phyloP scores from a whole-genome alignment of 2,888 invertebrate genomes.

The Lepeophtheirus nordmannii region DNA sequence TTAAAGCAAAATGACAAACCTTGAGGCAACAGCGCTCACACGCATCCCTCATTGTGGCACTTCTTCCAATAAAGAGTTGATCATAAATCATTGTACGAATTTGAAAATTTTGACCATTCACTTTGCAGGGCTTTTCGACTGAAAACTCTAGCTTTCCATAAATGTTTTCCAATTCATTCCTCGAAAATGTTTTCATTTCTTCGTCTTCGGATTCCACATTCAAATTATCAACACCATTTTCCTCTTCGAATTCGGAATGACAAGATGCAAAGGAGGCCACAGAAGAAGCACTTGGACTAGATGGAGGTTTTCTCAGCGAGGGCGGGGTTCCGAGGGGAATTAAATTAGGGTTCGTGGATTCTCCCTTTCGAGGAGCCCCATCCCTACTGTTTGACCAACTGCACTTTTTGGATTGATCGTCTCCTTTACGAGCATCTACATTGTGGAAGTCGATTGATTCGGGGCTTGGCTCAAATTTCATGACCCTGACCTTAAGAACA shows the following conservation, averaged over 20 bases:
- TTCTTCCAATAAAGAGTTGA: not conserved
- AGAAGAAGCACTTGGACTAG: not conserved
- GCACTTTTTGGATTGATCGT: no score
- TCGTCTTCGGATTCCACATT: not conserved
- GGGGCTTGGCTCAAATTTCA: no score
- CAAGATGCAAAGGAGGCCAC: conserved; percentile 6
- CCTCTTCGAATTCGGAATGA: not conserved
- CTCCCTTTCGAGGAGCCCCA: not conserved
- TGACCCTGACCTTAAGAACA: no score
- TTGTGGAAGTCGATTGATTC: no score
- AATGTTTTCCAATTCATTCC: not conserved
- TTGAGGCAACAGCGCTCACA: not conserved
- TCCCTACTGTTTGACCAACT: no score
- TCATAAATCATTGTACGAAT: not conserved
- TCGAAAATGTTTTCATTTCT: not conserved
- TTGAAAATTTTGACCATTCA: conserved; percentile 1
- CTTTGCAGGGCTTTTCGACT: not conserved
- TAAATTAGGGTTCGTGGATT: not conserved
- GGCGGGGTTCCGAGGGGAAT: not conserved
- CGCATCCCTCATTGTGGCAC: not conserved
- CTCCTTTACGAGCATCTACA: no score
- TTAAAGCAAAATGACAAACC: not conserved
- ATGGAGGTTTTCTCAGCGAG: not conserved
- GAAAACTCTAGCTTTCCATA: not conserved
- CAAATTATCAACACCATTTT: not conserved